phyloP scores from a whole-genome alignment of 2,113 vertebrate species.

The Charina bottae region DNA sequence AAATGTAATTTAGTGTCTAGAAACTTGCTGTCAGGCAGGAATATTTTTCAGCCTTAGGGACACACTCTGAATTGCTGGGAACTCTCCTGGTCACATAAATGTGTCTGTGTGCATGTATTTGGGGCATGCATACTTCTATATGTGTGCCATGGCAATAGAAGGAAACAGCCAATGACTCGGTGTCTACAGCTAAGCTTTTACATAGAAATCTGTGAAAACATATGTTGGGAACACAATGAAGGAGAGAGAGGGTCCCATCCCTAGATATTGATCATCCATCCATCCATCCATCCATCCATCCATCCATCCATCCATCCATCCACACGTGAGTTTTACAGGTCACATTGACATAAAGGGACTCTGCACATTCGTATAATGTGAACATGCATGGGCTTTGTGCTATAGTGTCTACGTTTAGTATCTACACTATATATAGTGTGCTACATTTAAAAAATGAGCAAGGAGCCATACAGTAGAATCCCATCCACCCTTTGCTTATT shows the following conservation, averaged over 20 bases:
- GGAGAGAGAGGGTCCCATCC: not conserved
- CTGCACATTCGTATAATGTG: not conserved
- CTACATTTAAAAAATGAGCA: not conserved
- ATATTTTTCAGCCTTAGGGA: not conserved
- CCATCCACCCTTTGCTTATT: not conserved
- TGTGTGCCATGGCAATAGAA: not conserved
- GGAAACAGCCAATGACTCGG: not conserved
- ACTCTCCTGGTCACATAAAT: not conserved
- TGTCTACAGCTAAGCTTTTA: not conserved
- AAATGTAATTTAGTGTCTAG: not conserved
- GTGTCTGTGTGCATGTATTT: not conserved
- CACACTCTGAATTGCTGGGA: not conserved
- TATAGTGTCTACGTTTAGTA: not conserved
- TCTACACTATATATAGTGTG: not conserved
- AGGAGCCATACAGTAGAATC: not conserved
- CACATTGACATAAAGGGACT: not conserved
- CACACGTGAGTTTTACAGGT: not conserved
- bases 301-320: too few relatives aligned
- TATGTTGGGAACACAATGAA: not conserved
- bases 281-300: too few relatives aligned
- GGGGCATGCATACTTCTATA: not conserved
- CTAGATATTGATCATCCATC: not conserved
- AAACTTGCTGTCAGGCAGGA: not conserved
- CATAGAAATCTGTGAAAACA: not conserved
- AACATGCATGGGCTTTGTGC: not conserved